A percentile compares a stretch with the other conserved stretches of the same genome.
Evolutionary conservation across 2,888 invertebrate species (phyloP).

Genomic region (Phanerotoma sp.): DNA sequence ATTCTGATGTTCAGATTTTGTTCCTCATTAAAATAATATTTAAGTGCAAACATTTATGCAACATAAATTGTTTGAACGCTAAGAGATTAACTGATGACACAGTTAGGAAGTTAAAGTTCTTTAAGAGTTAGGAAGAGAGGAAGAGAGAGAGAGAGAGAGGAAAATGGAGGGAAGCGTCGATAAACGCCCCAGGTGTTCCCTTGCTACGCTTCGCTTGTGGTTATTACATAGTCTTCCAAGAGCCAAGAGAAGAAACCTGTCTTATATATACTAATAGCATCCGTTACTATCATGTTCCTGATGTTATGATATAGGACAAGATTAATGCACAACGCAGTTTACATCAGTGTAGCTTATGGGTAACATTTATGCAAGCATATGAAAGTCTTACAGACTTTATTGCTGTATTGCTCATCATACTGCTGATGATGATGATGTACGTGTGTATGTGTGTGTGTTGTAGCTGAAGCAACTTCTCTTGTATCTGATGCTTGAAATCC

Average conservation of each 20-base stretch:
- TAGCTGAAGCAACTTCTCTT: neutral
- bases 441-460: neutral
- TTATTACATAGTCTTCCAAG: conserved; percentile 9
- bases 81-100: neutral
- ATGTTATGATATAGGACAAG: conserved; percentile 11
- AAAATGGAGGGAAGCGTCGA: conserved; percentile 7
- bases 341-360: conserved; percentile 13
- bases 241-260: neutral
- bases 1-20: too few species aligned
- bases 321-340: conserved; percentile 15
- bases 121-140: neutral
- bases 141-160: too few species aligned
- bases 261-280: conserved; percentile 5
- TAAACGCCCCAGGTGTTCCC: conserved; percentile 23
- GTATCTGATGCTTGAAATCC: neutral
- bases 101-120: conserved; percentile 11
- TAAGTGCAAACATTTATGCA: neutral
- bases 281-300: neutral
- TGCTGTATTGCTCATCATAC: neutral
- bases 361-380: neutral
- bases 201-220: conserved; percentile 13
- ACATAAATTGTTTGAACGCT: neutral
- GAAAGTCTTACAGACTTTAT: conserved; percentile 8
- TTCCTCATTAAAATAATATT: too few species aligned
- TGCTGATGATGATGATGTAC: neutral